phyloP scores from a whole-genome alignment of 1,140 invertebrate species.

The Hyles euphorbiae region DNA sequence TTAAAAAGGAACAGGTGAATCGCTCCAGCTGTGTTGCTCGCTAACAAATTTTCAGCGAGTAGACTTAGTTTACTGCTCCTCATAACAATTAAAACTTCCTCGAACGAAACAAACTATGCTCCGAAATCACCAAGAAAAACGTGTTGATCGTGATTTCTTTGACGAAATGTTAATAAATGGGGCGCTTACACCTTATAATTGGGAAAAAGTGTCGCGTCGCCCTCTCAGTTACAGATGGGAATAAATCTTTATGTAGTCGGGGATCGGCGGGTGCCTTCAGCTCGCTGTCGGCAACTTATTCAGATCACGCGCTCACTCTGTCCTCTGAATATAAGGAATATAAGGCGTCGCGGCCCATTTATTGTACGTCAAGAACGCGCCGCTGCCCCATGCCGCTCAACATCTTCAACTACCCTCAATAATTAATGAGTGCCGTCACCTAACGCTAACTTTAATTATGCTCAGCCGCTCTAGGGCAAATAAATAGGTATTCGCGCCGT shows the following conservation, averaged over 20 bases:
- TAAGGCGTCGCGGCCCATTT: slow-evolving; percentile 58
- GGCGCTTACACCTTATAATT: slow-evolving; percentile 69
- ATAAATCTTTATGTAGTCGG: slow-evolving; percentile 72
- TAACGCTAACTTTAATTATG: slow-evolving; percentile 30
- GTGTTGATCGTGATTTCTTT: slow-evolving; percentile 48
- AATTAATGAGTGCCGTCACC: slow-evolving; percentile 53
- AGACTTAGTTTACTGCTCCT: slow-evolving; percentile 5
- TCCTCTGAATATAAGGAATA: slow-evolving; percentile 66
- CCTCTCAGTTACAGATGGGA: slow-evolving; percentile 70
- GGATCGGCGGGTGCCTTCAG: slow-evolving; percentile 41
- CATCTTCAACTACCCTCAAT: slow-evolving; percentile 54
- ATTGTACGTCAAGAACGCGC: slow-evolving; percentile 42
- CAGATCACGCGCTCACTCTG: slow-evolving; percentile 54
- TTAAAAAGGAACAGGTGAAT: neutral
- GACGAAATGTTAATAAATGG: slow-evolving; percentile 70
- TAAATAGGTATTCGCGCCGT: slow-evolving; percentile 5
- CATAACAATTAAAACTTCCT: slow-evolving; percentile 3
- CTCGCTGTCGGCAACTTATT: slow-evolving; percentile 40
- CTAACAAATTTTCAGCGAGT: neutral
- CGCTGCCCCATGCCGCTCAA: slow-evolving; percentile 28
- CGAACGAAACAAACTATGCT: slow-evolving; percentile 1
- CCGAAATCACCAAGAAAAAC: slow-evolving; percentile 19
- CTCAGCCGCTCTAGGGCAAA: slow-evolving; percentile 7
- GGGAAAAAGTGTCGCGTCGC: slow-evolving; percentile 70
- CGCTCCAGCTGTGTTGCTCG: neutral